Evolutionary conservation across 1,140 invertebrate genomes (phyloP).

Genomic region (Cotesia typhae): DNA sequence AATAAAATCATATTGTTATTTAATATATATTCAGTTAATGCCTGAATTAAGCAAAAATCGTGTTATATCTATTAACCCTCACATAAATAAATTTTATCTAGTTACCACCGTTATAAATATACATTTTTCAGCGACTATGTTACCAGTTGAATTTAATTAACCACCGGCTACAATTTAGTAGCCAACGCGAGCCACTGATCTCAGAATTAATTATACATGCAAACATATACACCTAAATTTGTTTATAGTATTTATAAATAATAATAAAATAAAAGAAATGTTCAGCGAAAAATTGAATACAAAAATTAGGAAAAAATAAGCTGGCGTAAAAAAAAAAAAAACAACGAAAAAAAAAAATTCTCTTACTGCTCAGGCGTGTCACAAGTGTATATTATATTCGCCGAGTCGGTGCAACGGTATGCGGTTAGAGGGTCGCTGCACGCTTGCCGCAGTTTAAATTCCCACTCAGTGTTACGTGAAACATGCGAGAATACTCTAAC

Average conservation of each 20-base stretch:
- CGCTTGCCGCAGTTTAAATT: conserved; percentile 40
- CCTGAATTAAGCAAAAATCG: too few species aligned
- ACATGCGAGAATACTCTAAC: conserved; percentile 39
- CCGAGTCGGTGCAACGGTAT: background rate
- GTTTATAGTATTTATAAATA: too few species aligned
- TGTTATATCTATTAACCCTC: too few species aligned
- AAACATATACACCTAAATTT: too few species aligned
- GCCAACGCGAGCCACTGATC: conserved; percentile 22
- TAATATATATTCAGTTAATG: too few species aligned
- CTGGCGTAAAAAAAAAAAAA: background rate
- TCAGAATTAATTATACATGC: conserved; percentile 28
- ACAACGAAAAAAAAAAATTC: background rate
- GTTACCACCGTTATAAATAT: background rate
- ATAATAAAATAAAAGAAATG: background rate
- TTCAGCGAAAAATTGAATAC: background rate
- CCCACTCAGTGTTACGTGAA: conserved; percentile 37
- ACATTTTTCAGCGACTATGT: conserved; percentile 23
- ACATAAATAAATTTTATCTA: background rate
- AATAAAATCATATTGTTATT: background rate
- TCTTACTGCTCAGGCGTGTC: background rate
- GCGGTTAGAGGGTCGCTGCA: conserved; percentile 36
- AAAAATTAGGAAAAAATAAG: conserved; percentile 2
- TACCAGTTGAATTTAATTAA: conserved; percentile 37
- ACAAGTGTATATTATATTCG: conserved; percentile 4
- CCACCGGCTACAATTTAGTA: conserved; percentile 30